A percentile compares a stretch with the other conserved stretches of the same genome.
Evolutionary conservation across 2,113 vertebrate genomes (phyloP).

Genomic region (Benitochromis conjunctus): DNA sequence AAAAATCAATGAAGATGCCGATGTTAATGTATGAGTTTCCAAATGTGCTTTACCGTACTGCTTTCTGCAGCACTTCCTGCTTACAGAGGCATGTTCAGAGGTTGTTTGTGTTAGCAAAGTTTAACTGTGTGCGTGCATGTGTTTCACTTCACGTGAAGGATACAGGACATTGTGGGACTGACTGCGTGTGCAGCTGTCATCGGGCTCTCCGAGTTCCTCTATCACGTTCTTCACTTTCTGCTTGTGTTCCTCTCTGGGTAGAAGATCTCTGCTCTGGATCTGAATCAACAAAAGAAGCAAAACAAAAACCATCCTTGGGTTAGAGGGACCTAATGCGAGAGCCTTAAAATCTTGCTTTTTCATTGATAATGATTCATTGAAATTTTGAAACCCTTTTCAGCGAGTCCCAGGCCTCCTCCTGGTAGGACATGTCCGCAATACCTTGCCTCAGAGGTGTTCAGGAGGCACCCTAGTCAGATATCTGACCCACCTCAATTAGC

Average conservation of each 20-base stretch:
- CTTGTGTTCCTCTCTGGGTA: constrained; percentile 29
- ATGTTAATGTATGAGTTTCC: background rate
- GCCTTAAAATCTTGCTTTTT: background rate
- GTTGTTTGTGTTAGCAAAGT: background rate
- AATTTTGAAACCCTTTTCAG: background rate
- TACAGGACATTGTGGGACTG: constrained; percentile 44
- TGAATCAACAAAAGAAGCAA: constrained; percentile 5
- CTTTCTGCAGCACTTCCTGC: background rate
- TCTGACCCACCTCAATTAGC: background rate
- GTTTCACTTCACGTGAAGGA: constrained; percentile 41
- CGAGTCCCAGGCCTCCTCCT: background rate
- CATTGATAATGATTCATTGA: too few species aligned
- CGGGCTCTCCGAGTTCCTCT: constrained; percentile 21
- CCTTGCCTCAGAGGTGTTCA: background rate
- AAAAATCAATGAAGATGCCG: constrained; percentile 24
- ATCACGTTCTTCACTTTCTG: constrained; percentile 36
- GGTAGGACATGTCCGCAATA: background rate
- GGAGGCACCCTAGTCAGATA: background rate
- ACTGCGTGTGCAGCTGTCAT: background rate
- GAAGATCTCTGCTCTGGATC: constrained; percentile 39
- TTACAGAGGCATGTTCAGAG: background rate
- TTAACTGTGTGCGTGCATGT: background rate
- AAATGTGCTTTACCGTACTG: background rate
- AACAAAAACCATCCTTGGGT: background rate
- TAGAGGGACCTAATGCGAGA: background rate